These are phyloP conservation scores for Fregata magnificens DNA, from an alignment of 2,113 vertebrate genomes.

Conservation along the genomic window DNA sequence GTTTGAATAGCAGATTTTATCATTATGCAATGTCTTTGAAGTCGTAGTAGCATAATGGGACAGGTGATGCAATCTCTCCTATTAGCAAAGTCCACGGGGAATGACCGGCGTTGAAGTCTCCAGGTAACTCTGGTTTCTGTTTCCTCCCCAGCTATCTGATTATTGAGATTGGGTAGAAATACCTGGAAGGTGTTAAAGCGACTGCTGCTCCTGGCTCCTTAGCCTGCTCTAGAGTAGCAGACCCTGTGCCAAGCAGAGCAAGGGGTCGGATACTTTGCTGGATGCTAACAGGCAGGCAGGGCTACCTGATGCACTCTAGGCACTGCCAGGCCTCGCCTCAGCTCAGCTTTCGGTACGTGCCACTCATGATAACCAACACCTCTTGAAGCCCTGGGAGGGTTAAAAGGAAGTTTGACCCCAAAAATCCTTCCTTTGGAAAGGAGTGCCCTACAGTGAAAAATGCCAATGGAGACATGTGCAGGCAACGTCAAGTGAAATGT, in stretches of 20 bases:
- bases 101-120: not conserved
- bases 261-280: not conserved
- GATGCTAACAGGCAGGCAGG: not conserved
- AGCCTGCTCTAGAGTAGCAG: not conserved
- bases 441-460: not conserved
- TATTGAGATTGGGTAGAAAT: not conserved
- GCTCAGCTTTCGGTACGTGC: not conserved
- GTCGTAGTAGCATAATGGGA: not conserved
- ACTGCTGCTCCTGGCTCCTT: not conserved
- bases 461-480: not conserved
- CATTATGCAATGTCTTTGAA: not conserved
- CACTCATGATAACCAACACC: not conserved
- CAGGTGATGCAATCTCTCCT: not conserved
- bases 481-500: not conserved
- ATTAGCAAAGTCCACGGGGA: not conserved
- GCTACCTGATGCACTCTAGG: not conserved
- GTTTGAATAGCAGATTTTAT: not conserved
- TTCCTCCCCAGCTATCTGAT: not conserved
- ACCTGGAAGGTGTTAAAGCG: not conserved
- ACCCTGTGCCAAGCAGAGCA: not conserved
- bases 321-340: not conserved
- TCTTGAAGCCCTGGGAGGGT: not conserved
- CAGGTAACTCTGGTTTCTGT: not conserved
- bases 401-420: not conserved
- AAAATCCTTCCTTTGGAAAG: not conserved